Conservation (phyloP, 2,113 vertebrate genomes). For the Riparia riparia region DNA sequence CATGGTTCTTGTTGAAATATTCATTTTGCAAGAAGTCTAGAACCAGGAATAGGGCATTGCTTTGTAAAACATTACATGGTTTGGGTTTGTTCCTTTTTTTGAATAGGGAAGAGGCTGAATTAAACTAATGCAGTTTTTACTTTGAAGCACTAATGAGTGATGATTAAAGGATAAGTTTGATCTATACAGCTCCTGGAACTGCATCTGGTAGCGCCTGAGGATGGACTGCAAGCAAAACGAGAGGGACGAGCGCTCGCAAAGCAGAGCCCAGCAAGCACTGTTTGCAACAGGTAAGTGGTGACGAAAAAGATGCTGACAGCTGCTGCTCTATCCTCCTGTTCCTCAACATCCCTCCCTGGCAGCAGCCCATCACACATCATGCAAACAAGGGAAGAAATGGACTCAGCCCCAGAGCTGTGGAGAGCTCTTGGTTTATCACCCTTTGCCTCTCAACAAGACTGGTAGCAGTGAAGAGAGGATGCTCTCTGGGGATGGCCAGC, state of each 20-base stretch:
- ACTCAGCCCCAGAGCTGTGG: neutral
- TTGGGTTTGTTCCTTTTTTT: neutral
- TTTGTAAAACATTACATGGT: neutral
- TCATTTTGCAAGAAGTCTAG: neutral
- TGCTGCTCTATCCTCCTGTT: neutral
- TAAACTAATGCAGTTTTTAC: neutral
- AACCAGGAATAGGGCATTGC: neutral
- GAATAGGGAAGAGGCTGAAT: neutral
- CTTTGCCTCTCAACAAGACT: accelerated
- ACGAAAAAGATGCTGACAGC: neutral
- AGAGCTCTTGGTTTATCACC: neutral
- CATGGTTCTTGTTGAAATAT: neutral
- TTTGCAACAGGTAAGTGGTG: neutral
- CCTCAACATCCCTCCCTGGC: neutral
- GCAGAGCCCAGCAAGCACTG: neutral
- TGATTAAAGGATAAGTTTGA: neutral
- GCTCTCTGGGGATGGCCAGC: neutral
- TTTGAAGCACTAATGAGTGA: neutral
- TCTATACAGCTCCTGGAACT: neutral
- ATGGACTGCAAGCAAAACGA: neutral
- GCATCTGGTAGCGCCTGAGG: neutral
- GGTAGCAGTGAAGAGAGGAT: neutral
- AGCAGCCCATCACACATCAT: accelerated
- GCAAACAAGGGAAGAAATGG: neutral
- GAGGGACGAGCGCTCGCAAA: neutral